phyloP scores from a whole-genome alignment of 2,888 invertebrate genomes.

The Acronicta aceris region DNA sequence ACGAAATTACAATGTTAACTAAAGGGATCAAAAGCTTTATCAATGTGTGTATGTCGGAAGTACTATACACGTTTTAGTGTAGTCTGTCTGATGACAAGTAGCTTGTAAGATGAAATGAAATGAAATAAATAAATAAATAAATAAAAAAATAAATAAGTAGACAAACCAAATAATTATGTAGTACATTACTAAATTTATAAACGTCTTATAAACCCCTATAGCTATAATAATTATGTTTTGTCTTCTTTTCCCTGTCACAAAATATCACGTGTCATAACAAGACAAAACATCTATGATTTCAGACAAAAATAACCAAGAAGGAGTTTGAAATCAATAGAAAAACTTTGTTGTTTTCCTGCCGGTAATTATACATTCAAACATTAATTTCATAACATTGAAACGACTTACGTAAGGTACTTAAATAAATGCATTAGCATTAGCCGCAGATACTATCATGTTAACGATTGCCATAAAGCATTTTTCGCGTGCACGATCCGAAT shows the following conservation, averaged over 20 bases:
- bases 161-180: too few relatives aligned
- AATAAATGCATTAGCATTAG: constrained; percentile 43
- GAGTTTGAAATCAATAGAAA: too few relatives aligned
- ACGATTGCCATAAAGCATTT: constrained; percentile 54
- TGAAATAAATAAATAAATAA: too few relatives aligned
- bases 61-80: too few relatives aligned
- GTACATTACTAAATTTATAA: too few relatives aligned
- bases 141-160: too few relatives aligned
- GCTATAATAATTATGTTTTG: too few relatives aligned
- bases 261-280: too few relatives aligned
- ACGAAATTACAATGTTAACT: constrained; percentile 40
- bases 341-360: background rate
- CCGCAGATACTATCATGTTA: constrained; percentile 53
- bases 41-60: constrained; percentile 12
- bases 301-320: background rate
- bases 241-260: too few relatives aligned
- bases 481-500: constrained; percentile 56
- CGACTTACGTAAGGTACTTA: constrained; percentile 14
- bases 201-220: too few relatives aligned
- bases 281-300: background rate
- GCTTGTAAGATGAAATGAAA: too few relatives aligned
- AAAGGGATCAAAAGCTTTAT: constrained; percentile 28
- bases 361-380: background rate
- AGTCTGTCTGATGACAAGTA: too few relatives aligned
- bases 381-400: background rate